A percentile compares a stretch with the other conserved stretches of the same genome.
phyloP scores from a whole-genome alignment of 2,797 vertebrate genomes.

The Darevskia nairensis region DNA sequence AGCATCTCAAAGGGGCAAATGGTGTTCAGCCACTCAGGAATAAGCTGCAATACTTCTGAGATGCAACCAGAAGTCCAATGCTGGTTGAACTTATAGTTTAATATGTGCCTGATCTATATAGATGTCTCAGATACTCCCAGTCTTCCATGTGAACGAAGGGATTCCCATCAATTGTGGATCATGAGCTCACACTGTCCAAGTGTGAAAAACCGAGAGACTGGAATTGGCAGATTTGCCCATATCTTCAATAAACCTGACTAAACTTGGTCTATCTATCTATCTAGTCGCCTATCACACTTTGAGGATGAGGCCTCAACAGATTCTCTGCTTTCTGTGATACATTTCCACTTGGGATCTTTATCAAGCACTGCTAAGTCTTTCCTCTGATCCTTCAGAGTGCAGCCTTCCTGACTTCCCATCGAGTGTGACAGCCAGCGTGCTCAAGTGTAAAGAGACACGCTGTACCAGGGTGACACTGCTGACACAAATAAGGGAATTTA shows the following conservation, averaged over 20 bases:
- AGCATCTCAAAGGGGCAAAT: neutral
- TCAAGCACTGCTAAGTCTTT: neutral
- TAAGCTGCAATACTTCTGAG: neutral
- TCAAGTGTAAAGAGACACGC: neutral
- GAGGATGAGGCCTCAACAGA: neutral
- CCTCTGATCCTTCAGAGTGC: neutral
- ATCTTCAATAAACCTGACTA: neutral
- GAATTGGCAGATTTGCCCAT: neutral
- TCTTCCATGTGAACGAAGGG: neutral
- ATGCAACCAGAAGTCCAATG: neutral
- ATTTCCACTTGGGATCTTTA: neutral
- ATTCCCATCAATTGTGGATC: neutral
- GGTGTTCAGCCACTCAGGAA: neutral
- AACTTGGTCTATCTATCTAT: neutral
- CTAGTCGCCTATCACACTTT: neutral
- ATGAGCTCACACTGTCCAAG: neutral
- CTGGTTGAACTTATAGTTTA: slow-evolving; percentile 29
- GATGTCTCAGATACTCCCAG: neutral
- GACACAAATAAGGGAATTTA: slow-evolving; percentile 3
- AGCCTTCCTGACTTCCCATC: neutral
- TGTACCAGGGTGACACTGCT: neutral
- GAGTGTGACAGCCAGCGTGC: neutral
- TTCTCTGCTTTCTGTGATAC: neutral
- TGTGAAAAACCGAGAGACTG: neutral
- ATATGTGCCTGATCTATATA: slow-evolving; percentile 37